phyloP scores from a whole-genome alignment of 2,888 invertebrate species.

The Leptodirus hochenwartii region DNA sequence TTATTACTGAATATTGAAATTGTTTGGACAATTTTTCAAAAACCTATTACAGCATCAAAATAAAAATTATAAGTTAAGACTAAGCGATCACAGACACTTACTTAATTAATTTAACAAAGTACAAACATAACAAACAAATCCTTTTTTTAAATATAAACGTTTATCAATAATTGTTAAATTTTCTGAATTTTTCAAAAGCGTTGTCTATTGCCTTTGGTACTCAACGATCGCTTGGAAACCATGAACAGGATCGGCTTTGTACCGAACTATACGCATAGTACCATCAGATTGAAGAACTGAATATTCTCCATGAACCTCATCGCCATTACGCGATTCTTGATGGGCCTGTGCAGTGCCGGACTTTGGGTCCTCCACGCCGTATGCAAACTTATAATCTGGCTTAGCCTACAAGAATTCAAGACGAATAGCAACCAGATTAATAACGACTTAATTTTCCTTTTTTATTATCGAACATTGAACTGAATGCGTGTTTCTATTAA shows the following conservation, averaged over 20 bases:
- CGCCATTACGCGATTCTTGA: conserved; percentile 52
- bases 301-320: conserved; percentile 55
- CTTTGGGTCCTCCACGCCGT: conserved; percentile 56
- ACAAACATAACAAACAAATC: too few species aligned
- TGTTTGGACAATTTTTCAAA: too few species aligned
- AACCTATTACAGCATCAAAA: too few species aligned
- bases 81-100: too few species aligned
- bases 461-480: not conserved
- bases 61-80: too few species aligned
- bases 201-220: conserved; percentile 15
- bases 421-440: not conserved
- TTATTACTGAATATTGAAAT: too few species aligned
- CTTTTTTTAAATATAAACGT: too few species aligned
- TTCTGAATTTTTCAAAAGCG: too few species aligned
- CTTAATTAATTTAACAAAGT: too few species aligned
- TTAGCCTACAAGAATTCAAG: conserved; percentile 34
- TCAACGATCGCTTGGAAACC: conserved; percentile 46
- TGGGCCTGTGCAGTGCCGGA: conserved; percentile 57
- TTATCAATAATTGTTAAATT: too few species aligned
- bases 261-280: conserved; percentile 48
- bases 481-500: conserved; percentile 2
- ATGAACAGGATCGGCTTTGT: conserved; percentile 52
- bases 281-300: conserved; percentile 58
- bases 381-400: conserved; percentile 58
- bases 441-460: not conserved